Evolutionary conservation across 2,113 vertebrate species (phyloP).

Genomic region (Anguilla rostrata): DNA sequence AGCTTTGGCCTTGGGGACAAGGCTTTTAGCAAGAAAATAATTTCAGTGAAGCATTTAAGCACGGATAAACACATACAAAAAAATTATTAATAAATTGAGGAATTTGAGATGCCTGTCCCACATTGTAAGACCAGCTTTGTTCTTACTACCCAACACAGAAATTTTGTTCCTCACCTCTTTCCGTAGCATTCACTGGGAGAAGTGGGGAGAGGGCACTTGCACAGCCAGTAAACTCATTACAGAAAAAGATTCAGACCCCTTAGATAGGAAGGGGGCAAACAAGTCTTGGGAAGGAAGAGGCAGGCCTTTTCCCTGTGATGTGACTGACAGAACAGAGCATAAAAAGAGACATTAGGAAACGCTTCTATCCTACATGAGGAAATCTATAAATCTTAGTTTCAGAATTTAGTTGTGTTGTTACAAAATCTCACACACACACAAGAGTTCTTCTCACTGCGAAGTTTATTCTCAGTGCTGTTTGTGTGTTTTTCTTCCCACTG

Average conservation of each 20-base stretch:
- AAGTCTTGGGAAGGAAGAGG: background rate
- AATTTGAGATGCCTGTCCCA: no score
- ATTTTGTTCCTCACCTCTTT: background rate
- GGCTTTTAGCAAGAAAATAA: no score
- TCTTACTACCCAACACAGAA: background rate
- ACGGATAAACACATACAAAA: no score
- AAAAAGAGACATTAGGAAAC: background rate
- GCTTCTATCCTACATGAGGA: background rate
- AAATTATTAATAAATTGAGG: no score
- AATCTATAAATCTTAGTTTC: background rate
- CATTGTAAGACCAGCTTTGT: background rate
- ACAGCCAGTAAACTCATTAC: conserved; percentile 4
- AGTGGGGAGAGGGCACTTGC: background rate
- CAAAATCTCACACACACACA: background rate
- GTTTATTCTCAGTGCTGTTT: no score
- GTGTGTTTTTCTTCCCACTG: no score
- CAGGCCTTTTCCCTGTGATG: background rate
- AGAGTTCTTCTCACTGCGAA: no score
- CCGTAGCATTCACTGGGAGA: background rate
- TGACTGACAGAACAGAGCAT: background rate
- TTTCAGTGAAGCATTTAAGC: no score
- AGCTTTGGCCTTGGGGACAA: no score
- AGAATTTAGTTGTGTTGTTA: background rate
- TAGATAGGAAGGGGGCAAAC: background rate
- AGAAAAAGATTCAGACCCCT: background rate